phyloP scores from a whole-genome alignment of 2,797 vertebrate genomes.

The Ibycter americanus region DNA sequence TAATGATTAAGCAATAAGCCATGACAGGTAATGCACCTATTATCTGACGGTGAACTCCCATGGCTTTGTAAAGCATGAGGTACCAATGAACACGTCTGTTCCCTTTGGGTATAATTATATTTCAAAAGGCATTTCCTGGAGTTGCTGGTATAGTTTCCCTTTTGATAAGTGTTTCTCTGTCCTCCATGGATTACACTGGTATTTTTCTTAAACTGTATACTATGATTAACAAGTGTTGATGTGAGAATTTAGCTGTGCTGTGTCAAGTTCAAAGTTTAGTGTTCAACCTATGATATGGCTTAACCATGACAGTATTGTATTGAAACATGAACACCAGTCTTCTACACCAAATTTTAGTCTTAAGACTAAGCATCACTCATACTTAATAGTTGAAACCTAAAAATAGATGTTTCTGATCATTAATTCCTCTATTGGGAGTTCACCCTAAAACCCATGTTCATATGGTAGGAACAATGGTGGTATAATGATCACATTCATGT shows the following conservation, averaged over 20 bases:
- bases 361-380: background rate
- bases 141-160: background rate
- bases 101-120: constrained; percentile 43
- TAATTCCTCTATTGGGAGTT: background rate
- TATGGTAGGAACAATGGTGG: background rate
- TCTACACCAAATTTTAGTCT: background rate
- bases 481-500: background rate
- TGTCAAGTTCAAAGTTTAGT: background rate
- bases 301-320: background rate
- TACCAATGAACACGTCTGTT: background rate
- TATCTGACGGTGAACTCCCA: background rate
- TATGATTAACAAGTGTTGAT: background rate
- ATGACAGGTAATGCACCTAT: background rate
- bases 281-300: background rate
- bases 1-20: constrained; percentile 40
- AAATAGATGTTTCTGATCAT: background rate
- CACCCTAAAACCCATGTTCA: background rate
- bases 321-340: background rate
- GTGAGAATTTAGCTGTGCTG: background rate
- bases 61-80: constrained; percentile 11
- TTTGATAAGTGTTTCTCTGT: background rate
- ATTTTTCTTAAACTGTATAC: background rate
- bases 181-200: background rate
- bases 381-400: background rate
- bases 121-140: constrained; percentile 19